phyloP scores from a whole-genome alignment of 2,797 vertebrate species.

The Ispidina lecontei region DNA sequence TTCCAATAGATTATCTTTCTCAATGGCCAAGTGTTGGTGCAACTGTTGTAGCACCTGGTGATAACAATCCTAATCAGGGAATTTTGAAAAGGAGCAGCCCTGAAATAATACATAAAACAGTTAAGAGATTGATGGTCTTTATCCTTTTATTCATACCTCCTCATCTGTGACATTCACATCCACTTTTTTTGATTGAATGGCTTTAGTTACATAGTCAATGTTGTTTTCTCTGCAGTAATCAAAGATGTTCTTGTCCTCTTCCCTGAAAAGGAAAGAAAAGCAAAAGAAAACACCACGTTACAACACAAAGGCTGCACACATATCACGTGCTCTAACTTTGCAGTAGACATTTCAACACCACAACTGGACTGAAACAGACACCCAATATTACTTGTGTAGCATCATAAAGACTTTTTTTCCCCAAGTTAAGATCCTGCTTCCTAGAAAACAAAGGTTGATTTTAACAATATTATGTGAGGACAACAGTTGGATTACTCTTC shows the following conservation, averaged over 20 bases:
- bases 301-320: slow-evolving; percentile 18
- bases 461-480: not conserved
- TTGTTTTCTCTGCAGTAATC: slow-evolving; percentile 99
- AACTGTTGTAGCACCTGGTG: not conserved
- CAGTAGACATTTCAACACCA: not conserved
- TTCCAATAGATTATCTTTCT: not conserved
- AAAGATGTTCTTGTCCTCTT: slow-evolving; percentile 98
- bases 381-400: not conserved
- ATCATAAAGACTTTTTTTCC: not conserved
- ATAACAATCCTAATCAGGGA: not conserved
- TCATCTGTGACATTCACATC: slow-evolving; percentile 93
- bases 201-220: slow-evolving; percentile 89
- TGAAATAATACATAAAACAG: not conserved
- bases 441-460: not conserved
- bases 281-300: slow-evolving; percentile 34
- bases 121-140: not conserved
- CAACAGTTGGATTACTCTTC: not conserved
- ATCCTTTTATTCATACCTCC: slow-evolving; percentile 85
- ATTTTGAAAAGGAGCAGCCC: not conserved
- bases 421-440: not conserved
- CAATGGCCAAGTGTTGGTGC: not conserved
- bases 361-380: not conserved
- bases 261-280: slow-evolving; percentile 80
- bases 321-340: not conserved
- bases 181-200: slow-evolving; percentile 88